Conservation (phyloP, 2,888 invertebrate genomes). For the Tryphoninae sp. region DNA sequence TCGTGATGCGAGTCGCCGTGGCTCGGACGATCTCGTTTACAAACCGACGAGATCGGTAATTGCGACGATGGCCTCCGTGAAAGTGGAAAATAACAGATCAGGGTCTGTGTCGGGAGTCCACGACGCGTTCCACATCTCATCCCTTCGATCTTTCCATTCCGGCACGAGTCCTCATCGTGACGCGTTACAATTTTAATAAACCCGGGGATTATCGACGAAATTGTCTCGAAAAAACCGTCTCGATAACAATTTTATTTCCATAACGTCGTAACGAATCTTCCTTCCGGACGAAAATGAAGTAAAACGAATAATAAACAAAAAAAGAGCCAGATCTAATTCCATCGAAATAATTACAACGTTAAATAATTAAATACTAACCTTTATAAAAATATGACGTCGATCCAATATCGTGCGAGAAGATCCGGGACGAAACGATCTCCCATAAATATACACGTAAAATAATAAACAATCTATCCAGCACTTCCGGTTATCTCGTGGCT, state of each 20-base stretch:
- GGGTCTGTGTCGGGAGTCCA: slow-evolving; percentile 33
- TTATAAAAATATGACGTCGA: slow-evolving; percentile 32
- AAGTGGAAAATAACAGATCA: slow-evolving; percentile 61
- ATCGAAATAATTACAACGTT: slow-evolving; percentile 1
- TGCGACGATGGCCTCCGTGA: slow-evolving; percentile 59
- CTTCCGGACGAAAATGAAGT: not conserved
- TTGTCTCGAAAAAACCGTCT: no score
- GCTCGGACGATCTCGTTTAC: slow-evolving; percentile 50
- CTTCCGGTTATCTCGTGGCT: slow-evolving; percentile 40
- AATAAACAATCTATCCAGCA: slow-evolving; percentile 48
- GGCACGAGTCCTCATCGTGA: slow-evolving; percentile 33
- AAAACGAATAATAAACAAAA: not conserved
- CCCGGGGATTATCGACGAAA: not conserved
- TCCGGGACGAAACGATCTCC: slow-evolving; percentile 30
- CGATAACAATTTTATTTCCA: no score
- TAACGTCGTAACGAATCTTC: no score
- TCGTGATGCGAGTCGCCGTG: not conserved
- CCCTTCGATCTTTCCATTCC: slow-evolving; percentile 21
- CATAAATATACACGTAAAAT: slow-evolving; percentile 24
- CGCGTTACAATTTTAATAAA: slow-evolving; percentile 48
- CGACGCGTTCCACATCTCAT: slow-evolving; percentile 45
- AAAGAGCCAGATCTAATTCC: not conserved
- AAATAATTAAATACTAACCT: slow-evolving; percentile 44
- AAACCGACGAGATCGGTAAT: slow-evolving; percentile 56
- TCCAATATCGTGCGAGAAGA: slow-evolving; percentile 31